Evolutionary conservation across 2,797 vertebrate genomes (phyloP).

Genomic region (Hirundo rustica): DNA sequence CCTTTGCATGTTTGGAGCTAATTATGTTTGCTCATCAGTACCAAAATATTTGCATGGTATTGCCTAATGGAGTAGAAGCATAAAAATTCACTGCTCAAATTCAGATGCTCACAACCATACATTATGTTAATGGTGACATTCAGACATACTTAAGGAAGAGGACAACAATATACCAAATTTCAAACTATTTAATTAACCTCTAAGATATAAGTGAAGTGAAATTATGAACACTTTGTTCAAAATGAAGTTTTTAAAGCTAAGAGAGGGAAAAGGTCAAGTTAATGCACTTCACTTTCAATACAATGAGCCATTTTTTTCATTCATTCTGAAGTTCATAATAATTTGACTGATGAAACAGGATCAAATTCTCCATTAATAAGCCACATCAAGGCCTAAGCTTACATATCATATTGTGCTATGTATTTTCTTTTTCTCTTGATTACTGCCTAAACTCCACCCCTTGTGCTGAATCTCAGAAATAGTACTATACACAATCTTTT

Average conservation of each 20-base stretch:
- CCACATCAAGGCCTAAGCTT: background rate
- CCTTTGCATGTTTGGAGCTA: conserved; percentile 14
- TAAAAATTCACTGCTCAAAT: background rate
- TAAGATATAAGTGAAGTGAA: background rate
- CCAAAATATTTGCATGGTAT: background rate
- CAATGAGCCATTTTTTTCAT: background rate
- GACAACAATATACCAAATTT: background rate
- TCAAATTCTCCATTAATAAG: background rate
- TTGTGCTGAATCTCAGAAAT: background rate
- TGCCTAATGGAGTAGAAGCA: background rate
- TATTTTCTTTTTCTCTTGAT: background rate
- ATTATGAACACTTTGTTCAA: background rate
- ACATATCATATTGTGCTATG: fast-evolving
- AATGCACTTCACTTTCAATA: background rate
- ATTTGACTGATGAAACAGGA: background rate
- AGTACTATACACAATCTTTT: background rate
- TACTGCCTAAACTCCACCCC: background rate
- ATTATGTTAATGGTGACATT: background rate
- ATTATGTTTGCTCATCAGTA: background rate
- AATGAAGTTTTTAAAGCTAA: background rate
- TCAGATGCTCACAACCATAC: background rate
- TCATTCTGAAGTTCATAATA: background rate
- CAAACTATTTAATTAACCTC: background rate
- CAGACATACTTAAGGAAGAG: background rate
- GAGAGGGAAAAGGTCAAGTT: background rate